Percentiles rank a stretch among this genome's conserved stretches.
phyloP scores from a whole-genome alignment of 2,797 vertebrate genomes.

The Telmatherina bonti region DNA sequence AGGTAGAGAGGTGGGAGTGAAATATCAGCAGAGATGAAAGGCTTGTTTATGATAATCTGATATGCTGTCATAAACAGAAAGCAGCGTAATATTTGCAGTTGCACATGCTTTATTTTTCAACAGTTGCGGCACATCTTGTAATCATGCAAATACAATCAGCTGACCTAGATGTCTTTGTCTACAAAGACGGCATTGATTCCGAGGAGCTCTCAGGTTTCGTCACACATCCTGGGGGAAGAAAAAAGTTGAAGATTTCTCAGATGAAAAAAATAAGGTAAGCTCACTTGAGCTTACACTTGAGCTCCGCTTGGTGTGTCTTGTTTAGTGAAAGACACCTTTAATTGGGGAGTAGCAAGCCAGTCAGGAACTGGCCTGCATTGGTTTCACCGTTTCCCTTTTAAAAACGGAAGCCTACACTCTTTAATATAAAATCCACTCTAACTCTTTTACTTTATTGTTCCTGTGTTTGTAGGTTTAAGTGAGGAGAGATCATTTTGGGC shows the following conservation, averaged over 20 bases:
- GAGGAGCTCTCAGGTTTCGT: neutral
- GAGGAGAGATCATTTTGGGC: neutral
- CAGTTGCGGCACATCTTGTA: slow-evolving; percentile 1
- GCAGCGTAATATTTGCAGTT: slow-evolving; percentile 11
- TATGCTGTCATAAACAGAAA: slow-evolving; percentile 22
- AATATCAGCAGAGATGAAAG: slow-evolving; percentile 30
- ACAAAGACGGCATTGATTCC: slow-evolving; percentile 1
- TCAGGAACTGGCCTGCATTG: slow-evolving; percentile 10
- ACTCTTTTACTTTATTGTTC: neutral
- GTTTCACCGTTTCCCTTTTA: slow-evolving; percentile 19
- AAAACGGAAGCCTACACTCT: neutral
- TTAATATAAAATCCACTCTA: neutral
- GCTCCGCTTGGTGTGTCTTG: slow-evolving; percentile 6
- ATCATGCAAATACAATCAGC: slow-evolving; percentile 19
- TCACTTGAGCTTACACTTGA: neutral
- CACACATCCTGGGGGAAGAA: neutral
- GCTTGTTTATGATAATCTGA: slow-evolving; percentile 30
- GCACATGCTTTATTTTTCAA: neutral
- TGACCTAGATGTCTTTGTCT: neutral
- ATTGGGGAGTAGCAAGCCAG: slow-evolving; percentile 19
- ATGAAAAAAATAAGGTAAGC: neutral
- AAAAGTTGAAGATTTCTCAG: slow-evolving; percentile 1
- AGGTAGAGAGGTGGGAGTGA: slow-evolving; percentile 4
- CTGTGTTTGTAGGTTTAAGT: neutral
- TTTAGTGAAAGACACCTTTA: slow-evolving; percentile 13